These are phyloP conservation scores for Papilio protenor DNA, from an alignment of 2,888 invertebrate genomes.

Conservation along the genomic window DNA sequence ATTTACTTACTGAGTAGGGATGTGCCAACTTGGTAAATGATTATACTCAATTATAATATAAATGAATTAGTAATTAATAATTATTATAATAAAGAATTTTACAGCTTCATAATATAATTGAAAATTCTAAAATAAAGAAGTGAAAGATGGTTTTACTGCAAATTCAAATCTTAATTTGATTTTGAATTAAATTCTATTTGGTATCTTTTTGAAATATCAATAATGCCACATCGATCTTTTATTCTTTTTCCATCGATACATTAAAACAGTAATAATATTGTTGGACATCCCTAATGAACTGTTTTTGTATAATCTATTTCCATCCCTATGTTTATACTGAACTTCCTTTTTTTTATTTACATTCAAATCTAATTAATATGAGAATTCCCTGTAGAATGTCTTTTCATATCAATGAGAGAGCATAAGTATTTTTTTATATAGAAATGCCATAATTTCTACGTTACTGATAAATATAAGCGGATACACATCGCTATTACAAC, in stretches of 20 bases:
- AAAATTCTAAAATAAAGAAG: background rate
- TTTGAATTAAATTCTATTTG: too few species aligned
- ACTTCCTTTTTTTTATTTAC: conserved; percentile 32
- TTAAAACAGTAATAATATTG: background rate
- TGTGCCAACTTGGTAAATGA: background rate
- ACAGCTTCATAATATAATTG: too few species aligned
- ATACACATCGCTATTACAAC: conserved; percentile 8
- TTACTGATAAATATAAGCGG: conserved; percentile 2
- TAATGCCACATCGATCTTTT: too few species aligned
- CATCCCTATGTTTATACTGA: background rate
- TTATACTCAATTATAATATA: too few species aligned
- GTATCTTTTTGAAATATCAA: too few species aligned
- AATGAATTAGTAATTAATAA: too few species aligned
- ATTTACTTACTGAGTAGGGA: background rate
- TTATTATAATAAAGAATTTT: too few species aligned
- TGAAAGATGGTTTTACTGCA: too few species aligned
- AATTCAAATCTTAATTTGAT: too few species aligned
- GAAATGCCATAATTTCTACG: conserved; percentile 31
- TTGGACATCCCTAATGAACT: conserved; percentile 7
- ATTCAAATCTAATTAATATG: conserved; percentile 48
- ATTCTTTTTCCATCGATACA: background rate
- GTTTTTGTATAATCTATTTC: conserved; percentile 19
- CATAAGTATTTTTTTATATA: conserved; percentile 46
- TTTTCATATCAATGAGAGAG: conserved; percentile 64
- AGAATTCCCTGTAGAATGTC: conserved; percentile 75